Evolutionary conservation across 1,140 invertebrate genomes (phyloP), one percentile per base, ranked within the genome.

Genomic region (Saccostrea echinata): DNA sequence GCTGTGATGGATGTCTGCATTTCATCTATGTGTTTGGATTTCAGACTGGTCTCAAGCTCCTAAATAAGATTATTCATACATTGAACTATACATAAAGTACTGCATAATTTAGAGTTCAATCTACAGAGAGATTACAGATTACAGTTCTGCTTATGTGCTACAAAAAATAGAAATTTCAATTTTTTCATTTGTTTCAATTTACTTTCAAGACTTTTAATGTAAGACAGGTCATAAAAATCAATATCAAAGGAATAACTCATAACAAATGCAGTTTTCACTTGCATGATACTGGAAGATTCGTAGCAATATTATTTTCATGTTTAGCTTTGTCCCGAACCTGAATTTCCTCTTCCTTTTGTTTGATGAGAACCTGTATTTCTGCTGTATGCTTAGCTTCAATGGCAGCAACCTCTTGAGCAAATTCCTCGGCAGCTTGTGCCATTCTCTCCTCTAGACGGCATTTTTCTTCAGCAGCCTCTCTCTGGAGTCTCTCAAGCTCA

Each of bases 1-100:
- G 94, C 94, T n/a, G 92, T 87, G 87, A 94, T 89, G 84, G 92
- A 93, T 6, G 90, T 91, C 88, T 93, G 90, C 88, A 95, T 91
- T 71, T 94, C 94, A 76, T 93, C 92, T 43, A 92, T 87, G 89
- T 95, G 93, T 21, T 89, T 88, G 11, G 84, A 53, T 43, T 90
- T 92, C 53, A 95, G 53, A 43, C 55, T 81, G 27, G 13, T 81
- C 84, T 93, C 91, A 30, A 90, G 84, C 33, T 93, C 92, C 94
- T 94, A 89, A 11, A 86, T 24, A 51, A 83, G 24, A 80, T 21
- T 8, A 80, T 33, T 80, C 6, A 24, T 80, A 80, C 3, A 9
- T 80, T 18, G 71, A 43, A 80, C 27, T 0, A 80, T 27, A 8
- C 71, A 80, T n/a, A 76, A 68, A 0, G 12, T 9, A 43, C 43